Conservation (phyloP, 2,888 invertebrate genomes). For the Ophion costatus region DNA sequence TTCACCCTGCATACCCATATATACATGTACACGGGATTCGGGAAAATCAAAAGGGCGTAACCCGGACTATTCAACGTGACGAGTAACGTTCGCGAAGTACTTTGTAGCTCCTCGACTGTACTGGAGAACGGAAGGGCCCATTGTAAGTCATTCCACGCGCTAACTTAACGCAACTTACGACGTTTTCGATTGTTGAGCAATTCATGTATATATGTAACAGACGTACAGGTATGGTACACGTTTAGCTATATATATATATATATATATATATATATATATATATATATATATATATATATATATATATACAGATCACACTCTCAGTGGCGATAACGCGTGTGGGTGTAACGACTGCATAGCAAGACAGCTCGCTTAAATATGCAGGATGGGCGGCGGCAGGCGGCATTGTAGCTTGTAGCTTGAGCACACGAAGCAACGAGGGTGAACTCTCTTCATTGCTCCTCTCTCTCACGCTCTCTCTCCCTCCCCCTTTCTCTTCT, state of each 20-base stretch:
- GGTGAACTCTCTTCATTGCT: conserved; percentile 75
- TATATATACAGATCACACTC: conserved; percentile 38
- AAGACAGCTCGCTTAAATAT: conserved; percentile 83
- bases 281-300: conserved; percentile 28
- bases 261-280: conserved; percentile 26
- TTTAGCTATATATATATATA: conserved; percentile 30
- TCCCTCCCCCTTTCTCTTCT: background rate
- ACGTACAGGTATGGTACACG: background rate
- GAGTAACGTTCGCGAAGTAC: background rate
- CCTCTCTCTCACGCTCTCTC: conserved; percentile 8
- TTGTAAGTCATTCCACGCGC: background rate
- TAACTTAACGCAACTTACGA: background rate
- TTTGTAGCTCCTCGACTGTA: background rate
- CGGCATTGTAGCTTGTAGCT: conserved; percentile 81
- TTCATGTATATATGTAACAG: background rate
- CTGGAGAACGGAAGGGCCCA: background rate
- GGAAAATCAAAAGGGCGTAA: conserved; percentile 11
- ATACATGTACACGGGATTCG: background rate
- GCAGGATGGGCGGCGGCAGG: conserved; percentile 82
- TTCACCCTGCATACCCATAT: background rate
- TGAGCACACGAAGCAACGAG: conserved; percentile 74
- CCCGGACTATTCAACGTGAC: background rate
- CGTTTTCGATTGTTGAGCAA: background rate
- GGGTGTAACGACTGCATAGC: conserved; percentile 80
- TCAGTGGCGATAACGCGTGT: conserved; percentile 66